Evolutionary conservation across 2,113 vertebrate species (phyloP).

Genomic region (Pitta sordida): DNA sequence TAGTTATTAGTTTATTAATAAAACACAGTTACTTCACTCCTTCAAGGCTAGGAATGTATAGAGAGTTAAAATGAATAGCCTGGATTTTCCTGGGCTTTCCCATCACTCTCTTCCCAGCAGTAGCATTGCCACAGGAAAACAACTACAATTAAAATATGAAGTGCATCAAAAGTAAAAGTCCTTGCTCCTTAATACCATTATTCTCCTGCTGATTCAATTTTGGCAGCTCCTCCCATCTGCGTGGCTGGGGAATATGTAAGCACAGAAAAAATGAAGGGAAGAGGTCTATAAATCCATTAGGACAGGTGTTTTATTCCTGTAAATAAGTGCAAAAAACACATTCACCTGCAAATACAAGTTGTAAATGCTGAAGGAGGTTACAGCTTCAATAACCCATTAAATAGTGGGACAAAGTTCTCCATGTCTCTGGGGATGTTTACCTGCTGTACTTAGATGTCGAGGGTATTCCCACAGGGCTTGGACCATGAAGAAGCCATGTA

Average conservation of each 20-base stretch:
- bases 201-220: neutral
- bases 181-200: neutral
- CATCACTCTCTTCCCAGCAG: neutral
- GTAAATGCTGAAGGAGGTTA: neutral
- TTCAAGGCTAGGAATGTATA: neutral
- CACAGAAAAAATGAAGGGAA: neutral
- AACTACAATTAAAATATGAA: neutral
- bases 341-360: neutral
- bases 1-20: neutral
- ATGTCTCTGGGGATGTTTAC: neutral
- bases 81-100: neutral
- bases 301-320: neutral
- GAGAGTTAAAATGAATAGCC: neutral
- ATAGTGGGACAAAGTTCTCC: neutral
- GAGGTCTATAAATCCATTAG: neutral
- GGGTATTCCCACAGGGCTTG: neutral
- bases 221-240: neutral
- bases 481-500: neutral
- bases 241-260: neutral
- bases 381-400: neutral
- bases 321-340: neutral
- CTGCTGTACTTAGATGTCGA: neutral
- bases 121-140: neutral
- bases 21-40: neutral
- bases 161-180: neutral